Evolutionary conservation across 2,113 vertebrate genomes (phyloP).

Genomic region (Nothobranchius furzeri): DNA sequence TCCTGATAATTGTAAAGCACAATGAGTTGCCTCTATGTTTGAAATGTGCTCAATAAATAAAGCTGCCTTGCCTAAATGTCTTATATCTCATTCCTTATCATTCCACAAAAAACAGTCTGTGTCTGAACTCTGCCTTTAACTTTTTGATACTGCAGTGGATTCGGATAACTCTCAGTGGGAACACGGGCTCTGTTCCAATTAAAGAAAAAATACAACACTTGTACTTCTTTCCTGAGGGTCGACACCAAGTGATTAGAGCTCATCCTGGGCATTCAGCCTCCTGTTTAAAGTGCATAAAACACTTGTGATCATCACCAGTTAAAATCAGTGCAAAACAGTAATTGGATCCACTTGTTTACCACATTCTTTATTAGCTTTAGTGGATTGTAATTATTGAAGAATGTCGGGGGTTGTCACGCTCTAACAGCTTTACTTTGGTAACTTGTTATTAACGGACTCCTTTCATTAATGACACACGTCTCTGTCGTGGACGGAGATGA

Average conservation of each 20-base stretch:
- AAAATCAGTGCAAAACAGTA: conserved; percentile 1
- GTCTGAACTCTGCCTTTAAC: not conserved
- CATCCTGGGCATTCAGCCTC: conserved; percentile 8
- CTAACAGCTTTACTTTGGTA: conserved; percentile 7
- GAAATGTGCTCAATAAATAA: too few species aligned
- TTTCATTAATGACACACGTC: conserved; percentile 15
- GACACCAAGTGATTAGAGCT: conserved; percentile 1
- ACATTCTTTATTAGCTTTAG: not conserved
- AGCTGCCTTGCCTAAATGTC: too few species aligned
- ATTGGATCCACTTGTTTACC: conserved; percentile 30
- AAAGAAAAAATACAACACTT: conserved; percentile 15
- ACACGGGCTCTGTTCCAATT: not conserved
- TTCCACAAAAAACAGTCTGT: too few species aligned
- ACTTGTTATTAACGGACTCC: not conserved
- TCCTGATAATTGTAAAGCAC: too few species aligned
- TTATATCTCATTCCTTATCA: too few species aligned
- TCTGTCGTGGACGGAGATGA: not conserved
- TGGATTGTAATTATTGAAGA: conserved; percentile 16
- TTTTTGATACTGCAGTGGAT: not conserved
- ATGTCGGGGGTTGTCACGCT: not conserved
- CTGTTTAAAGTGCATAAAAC: conserved; percentile 1
- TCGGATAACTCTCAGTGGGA: not conserved
- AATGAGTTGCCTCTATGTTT: too few species aligned
- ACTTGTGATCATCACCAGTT: conserved; percentile 14
- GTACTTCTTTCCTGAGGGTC: conserved; percentile 13